A percentile compares a stretch with the other conserved stretches of the same genome.
Evolutionary conservation across 1,140 invertebrate species (phyloP).

Genomic region (Lepidurus couesii): DNA sequence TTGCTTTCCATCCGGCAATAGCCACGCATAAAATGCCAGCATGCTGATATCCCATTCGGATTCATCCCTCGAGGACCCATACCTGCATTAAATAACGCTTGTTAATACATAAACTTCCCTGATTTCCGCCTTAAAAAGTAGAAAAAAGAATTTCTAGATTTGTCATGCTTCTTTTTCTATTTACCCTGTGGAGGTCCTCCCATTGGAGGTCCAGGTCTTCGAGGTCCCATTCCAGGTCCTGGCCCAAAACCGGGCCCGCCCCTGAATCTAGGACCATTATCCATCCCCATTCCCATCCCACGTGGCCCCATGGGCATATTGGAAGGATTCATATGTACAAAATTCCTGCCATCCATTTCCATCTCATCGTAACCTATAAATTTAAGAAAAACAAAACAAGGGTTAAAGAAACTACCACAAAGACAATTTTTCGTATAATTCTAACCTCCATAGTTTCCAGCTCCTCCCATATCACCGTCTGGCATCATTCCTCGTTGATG

Average conservation of each 20-base stretch:
- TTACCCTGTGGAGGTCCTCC: conserved; percentile 26
- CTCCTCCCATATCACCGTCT: conserved; percentile 46
- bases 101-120: neutral
- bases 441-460: conserved; percentile 47
- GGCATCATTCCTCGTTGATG: conserved; percentile 39
- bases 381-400: neutral
- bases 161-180: neutral
- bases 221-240: neutral
- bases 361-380: neutral
- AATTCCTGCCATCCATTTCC: conserved; percentile 3
- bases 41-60: conserved; percentile 48
- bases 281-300: neutral
- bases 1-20: conserved; percentile 68
- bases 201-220: conserved; percentile 23
- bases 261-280: neutral
- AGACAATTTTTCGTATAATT: conserved; percentile 45
- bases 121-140: neutral
- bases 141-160: too few species aligned
- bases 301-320: conserved; percentile 15
- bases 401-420: conserved; percentile 10
- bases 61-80: conserved; percentile 32
- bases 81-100: neutral
- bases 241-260: conserved; percentile 3
- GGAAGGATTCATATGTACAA: neutral
- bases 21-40: conserved; percentile 68